Percentiles rank a stretch among this genome's conserved stretches.
These are phyloP conservation scores for Pseudeuparius sepicola DNA, from an alignment of 2,888 invertebrate species.

Conservation along the genomic window DNA sequence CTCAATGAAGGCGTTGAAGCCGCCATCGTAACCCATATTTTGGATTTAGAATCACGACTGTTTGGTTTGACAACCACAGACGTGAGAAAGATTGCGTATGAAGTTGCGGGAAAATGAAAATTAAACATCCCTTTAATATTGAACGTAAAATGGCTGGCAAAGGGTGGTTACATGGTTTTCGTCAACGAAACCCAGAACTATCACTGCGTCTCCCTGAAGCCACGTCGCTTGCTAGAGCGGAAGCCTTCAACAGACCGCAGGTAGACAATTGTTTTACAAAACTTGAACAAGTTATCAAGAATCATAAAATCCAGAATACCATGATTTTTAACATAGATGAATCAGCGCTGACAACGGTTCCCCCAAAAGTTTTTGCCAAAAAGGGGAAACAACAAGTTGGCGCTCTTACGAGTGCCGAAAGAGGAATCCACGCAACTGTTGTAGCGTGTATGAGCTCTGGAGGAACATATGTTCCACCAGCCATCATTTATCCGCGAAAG, in stretches of 20 bases:
- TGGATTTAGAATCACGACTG: too few species aligned
- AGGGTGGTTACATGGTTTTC: too few species aligned
- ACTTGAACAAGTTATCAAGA: constrained; percentile 5
- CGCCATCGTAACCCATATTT: too few species aligned
- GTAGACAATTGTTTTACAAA: constrained; percentile 6
- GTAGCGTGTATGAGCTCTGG: constrained; percentile 14
- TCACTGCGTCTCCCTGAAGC: constrained; percentile 15
- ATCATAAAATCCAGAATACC: constrained; percentile 6
- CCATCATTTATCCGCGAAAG: not conserved
- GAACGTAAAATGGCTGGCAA: too few species aligned
- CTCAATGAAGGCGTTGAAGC: too few species aligned
- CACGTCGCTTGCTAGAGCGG: constrained; percentile 17
- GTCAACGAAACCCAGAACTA: too few species aligned
- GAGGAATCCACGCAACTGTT: constrained; percentile 15
- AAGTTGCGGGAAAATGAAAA: too few species aligned
- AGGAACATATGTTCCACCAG: not conserved
- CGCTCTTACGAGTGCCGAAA: constrained; percentile 14
- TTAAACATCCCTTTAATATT: too few species aligned
- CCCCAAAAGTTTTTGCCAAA: constrained; percentile 7
- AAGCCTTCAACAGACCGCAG: constrained; percentile 17
- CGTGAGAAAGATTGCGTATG: too few species aligned
- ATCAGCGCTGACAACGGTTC: constrained; percentile 7
- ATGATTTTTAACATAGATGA: constrained; percentile 14
- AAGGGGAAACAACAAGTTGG: constrained; percentile 16
- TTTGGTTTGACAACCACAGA: too few species aligned